Conservation (phyloP, 1,140 invertebrate species). For the Magallana ariakensis region DNA sequence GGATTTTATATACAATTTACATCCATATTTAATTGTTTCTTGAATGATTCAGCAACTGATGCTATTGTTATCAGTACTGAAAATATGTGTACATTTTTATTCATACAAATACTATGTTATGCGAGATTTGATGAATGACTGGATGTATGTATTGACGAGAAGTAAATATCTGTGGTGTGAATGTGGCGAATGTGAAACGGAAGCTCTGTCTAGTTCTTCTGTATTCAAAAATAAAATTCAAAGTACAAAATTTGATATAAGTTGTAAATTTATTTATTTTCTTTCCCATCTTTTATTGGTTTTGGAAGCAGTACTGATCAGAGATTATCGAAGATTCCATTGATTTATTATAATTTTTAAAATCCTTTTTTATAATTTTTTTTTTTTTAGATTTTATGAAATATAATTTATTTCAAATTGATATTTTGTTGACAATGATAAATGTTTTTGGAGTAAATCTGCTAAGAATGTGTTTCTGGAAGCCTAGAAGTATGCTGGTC, state of each 20-base stretch:
- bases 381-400: not conserved
- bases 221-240: not conserved
- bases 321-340: too few relatives aligned
- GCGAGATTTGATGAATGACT: not conserved
- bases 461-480: not conserved
- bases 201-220: not conserved
- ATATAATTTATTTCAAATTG: not conserved
- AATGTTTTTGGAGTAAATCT: not conserved
- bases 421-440: not conserved
- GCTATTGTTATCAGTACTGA: not conserved
- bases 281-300: not conserved
- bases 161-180: too few relatives aligned
- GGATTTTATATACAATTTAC: not conserved
- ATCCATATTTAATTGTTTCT: slow-evolving; percentile 7
- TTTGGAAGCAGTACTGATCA: too few relatives aligned
- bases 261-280: not conserved
- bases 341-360: too few relatives aligned
- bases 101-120: not conserved
- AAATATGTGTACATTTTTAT: not conserved
- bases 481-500: not conserved
- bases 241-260: not conserved
- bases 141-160: not conserved
- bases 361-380: too few relatives aligned
- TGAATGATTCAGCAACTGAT: not conserved
- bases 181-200: too few relatives aligned